Evolutionary conservation across 2,797 vertebrate genomes (phyloP).

Genomic region (Setipinna tenuifilis): DNA sequence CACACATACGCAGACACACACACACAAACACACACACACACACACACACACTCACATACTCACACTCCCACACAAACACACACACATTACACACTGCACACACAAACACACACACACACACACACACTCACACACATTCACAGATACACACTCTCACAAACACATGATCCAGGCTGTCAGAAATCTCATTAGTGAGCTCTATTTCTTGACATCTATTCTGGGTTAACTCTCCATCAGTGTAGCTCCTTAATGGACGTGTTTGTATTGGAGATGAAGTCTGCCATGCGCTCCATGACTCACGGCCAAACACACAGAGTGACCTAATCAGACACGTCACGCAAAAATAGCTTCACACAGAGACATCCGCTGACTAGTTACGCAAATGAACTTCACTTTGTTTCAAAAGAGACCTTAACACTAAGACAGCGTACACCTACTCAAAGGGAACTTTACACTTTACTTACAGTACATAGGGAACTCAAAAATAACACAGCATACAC

Average conservation of each 20-base stretch:
- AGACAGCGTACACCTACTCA: too few relatives aligned
- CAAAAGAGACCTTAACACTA: too few relatives aligned
- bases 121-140: conserved; percentile 1
- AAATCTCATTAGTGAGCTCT: conserved; percentile 67
- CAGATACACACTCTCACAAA: neutral
- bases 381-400: neutral
- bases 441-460: too few relatives aligned
- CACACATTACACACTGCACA: too few relatives aligned
- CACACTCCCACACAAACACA: too few relatives aligned
- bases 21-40: too few relatives aligned
- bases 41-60: too few relatives aligned
- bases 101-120: neutral
- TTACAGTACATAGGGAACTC: too few relatives aligned
- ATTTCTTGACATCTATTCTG: conserved; percentile 66
- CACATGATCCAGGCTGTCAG: conserved; percentile 20
- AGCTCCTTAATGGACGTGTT: conserved; percentile 60
- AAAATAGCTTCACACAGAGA: conserved; percentile 71
- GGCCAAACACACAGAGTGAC: conserved; percentile 67
- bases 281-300: conserved; percentile 71
- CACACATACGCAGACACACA: too few relatives aligned
- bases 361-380: conserved; percentile 68
- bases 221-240: conserved; percentile 57
- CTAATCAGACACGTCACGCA: conserved; percentile 73
- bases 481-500: conserved; percentile 19
- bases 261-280: conserved; percentile 46